These are phyloP conservation scores for Vimba vimba DNA, from an alignment of 2,113 vertebrate genomes.

Conservation along the genomic window DNA sequence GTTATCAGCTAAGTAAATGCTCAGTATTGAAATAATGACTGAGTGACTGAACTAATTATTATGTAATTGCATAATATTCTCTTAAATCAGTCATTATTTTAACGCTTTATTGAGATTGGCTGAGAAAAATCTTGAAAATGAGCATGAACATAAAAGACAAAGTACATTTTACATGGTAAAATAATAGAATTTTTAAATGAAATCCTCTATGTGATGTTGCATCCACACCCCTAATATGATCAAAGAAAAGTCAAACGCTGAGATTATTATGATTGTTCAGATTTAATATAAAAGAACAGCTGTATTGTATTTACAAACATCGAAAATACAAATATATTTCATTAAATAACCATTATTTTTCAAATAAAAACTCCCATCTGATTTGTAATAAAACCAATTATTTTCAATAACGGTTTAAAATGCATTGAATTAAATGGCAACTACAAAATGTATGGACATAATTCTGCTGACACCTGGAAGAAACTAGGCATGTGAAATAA, in stretches of 20 bases:
- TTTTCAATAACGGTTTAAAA: constrained; percentile 37
- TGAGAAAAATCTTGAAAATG: neutral
- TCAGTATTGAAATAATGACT: neutral
- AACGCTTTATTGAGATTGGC: neutral
- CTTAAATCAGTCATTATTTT: neutral
- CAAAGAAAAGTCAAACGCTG: neutral
- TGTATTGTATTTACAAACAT: constrained; percentile 64
- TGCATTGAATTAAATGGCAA: neutral
- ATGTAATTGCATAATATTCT: neutral
- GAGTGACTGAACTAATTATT: neutral
- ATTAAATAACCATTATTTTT: constrained; percentile 70
- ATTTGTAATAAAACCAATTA: constrained; percentile 61
- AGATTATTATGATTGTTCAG: constrained; percentile 48
- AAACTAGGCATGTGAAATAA: neutral
- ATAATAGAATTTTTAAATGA: neutral
- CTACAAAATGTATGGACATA: constrained; percentile 5
- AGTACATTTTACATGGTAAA: neutral
- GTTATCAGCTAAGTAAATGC: neutral
- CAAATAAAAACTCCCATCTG: constrained; percentile 64
- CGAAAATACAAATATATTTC: constrained; percentile 66
- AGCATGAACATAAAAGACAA: neutral
- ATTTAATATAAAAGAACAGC: constrained; percentile 60
- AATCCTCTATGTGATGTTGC: neutral
- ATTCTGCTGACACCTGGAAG: constrained; percentile 10
- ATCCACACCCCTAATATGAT: neutral